phyloP scores from a whole-genome alignment of 2,797 vertebrate species.

The Enteromius treurensis region DNA sequence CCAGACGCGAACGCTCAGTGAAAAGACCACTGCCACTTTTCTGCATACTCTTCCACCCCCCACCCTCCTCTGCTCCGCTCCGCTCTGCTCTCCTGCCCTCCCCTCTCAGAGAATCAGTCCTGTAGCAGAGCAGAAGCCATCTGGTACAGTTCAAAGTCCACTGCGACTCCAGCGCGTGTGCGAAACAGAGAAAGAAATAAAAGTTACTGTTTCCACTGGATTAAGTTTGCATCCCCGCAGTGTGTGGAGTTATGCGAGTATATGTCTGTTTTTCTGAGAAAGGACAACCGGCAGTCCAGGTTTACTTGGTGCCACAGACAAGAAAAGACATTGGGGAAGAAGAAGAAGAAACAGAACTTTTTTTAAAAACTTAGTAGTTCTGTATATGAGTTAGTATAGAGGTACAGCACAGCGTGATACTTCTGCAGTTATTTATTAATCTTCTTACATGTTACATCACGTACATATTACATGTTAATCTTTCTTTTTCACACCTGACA shows the following conservation, averaged over 20 bases:
- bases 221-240: slow-evolving; percentile 18
- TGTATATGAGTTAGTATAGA: neutral
- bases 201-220: slow-evolving; percentile 25
- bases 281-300: neutral
- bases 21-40: slow-evolving; percentile 55
- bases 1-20: slow-evolving; percentile 40
- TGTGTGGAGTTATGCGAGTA: neutral
- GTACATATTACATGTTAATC: neutral
- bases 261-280: neutral
- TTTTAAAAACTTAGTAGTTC: neutral
- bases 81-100: slow-evolving; percentile 41
- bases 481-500: neutral
- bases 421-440: neutral
- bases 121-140: slow-evolving; percentile 48
- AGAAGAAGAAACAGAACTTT: neutral
- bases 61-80: slow-evolving; percentile 62
- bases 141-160: slow-evolving; percentile 58
- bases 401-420: neutral
- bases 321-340: neutral
- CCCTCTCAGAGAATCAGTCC: slow-evolving; percentile 41
- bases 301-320: neutral
- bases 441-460: neutral
- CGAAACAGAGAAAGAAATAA: slow-evolving; percentile 15
- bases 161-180: neutral
- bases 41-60: slow-evolving; percentile 55